Evolutionary conservation across 2,888 invertebrate species (phyloP).

Genomic region (Pegoplata infirma): DNA sequence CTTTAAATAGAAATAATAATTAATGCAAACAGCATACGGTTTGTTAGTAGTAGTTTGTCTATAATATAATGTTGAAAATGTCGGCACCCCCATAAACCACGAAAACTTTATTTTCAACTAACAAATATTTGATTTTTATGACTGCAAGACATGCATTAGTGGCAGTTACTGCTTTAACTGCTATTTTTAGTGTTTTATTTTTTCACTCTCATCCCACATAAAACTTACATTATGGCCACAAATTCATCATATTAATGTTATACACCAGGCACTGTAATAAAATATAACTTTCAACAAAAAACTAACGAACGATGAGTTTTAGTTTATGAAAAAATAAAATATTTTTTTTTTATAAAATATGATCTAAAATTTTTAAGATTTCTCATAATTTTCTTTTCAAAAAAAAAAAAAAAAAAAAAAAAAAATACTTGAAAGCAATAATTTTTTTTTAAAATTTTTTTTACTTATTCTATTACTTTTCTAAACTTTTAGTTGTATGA

Average conservation of each 20-base stretch:
- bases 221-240: constrained; percentile 2
- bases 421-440: not conserved
- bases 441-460: not conserved
- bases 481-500: not conserved
- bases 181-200: too few species aligned
- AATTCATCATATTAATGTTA: constrained; percentile 1
- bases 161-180: constrained; percentile 33
- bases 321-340: not conserved
- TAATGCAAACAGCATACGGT: not conserved
- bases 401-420: not conserved
- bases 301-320: not conserved
- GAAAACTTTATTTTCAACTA: constrained; percentile 15
- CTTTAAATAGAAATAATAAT: not conserved
- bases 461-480: not conserved
- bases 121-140: constrained; percentile 38
- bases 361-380: constrained; percentile 4
- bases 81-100: not conserved
- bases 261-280: not conserved
- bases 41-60: not conserved
- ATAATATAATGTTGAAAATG: not conserved
- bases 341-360: not conserved
- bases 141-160: constrained; percentile 33
- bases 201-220: not conserved
- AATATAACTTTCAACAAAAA: not conserved
- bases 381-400: not conserved